Evolutionary conservation across 1,140 invertebrate genomes (phyloP), one percentile per base, ranked within the genome.

Genomic region (Pachyrhynchus sulphureomaculatus): DNA sequence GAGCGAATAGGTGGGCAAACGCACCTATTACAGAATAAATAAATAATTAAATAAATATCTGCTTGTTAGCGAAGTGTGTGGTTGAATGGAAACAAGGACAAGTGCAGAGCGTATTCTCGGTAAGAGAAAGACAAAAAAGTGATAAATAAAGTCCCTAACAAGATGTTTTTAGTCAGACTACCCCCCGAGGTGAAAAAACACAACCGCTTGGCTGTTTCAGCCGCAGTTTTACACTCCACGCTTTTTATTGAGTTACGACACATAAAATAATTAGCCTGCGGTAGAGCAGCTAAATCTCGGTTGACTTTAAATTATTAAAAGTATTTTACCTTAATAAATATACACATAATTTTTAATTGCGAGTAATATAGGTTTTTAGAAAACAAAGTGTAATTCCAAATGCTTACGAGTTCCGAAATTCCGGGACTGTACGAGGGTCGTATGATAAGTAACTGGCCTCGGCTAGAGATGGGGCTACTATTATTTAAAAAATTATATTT

Each of bases 21-120:
- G 69, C 72, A 75, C 72, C 72, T 73, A 75, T 75, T 75, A 75
- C 69, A 72, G 74, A 72, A 74, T 75, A 75, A 75, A 75, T 75
- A 75, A 75, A 75, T 75, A 75, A 75, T 75, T 75, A 74, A 74
- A 75, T 75, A 75, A 75, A 75, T 74, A 73, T 74, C 71, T 66
- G 72, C 74, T 75, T 75, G 74, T 75, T 75, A 75, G 69, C 74
- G 65, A 73, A 72, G 73, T 75, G 72, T 75, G 74, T 75, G 74
- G 72, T 67, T 70, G 53, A 18, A 26, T 20, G 29, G 41, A 32
- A 24, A 65, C 41, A 42, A 57, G 51, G 56, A 65, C 34, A 36
- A 56, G 13, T 33, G 47, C 39, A 29, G 32, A 15, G 44, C 57
- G 10, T 17, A 20, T 12, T 32, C 29, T 47, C 58, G 36, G 48